phyloP scores from a whole-genome alignment of 2,888 invertebrate genomes.

The Dastarcus helophoroides region DNA sequence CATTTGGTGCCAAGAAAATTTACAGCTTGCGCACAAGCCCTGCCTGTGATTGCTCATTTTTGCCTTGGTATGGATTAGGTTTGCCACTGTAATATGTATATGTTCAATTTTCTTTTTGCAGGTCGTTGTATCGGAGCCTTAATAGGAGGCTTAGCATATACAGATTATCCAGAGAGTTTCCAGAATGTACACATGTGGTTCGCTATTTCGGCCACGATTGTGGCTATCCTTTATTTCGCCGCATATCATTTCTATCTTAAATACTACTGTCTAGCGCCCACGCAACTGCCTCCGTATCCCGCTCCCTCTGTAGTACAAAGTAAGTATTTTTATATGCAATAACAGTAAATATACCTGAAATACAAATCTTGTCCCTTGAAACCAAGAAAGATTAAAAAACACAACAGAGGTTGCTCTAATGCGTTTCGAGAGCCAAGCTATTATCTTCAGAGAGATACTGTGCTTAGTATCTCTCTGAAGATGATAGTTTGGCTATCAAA shows the following conservation, averaged over 20 bases:
- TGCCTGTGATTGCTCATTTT: conserved; percentile 70
- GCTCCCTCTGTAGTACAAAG: conserved; percentile 54
- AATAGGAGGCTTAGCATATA: conserved; percentile 42
- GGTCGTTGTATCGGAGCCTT: conserved; percentile 65
- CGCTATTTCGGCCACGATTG: conserved; percentile 51
- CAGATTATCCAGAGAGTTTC: conserved; percentile 36
- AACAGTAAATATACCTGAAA: conserved; percentile 1
- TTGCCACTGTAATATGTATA: not conserved
- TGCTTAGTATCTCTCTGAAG: too few species aligned
- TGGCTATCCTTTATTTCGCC: conserved; percentile 57
- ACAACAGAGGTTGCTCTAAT: too few species aligned
- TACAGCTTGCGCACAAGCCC: conserved; percentile 66
- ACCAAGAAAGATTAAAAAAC: too few species aligned
- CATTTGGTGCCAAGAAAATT: conserved; percentile 67
- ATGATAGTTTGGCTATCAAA: too few species aligned
- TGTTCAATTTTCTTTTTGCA: conserved; percentile 25
- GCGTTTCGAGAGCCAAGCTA: too few species aligned
- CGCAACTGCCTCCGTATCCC: conserved; percentile 51
- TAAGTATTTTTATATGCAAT: conserved; percentile 27
- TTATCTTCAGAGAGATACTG: too few species aligned
- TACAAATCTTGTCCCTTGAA: too few species aligned
- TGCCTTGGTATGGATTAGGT: conserved; percentile 45
- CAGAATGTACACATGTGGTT: conserved; percentile 50
- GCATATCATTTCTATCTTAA: conserved; percentile 64
- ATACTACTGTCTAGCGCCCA: conserved; percentile 56